A percentile compares a stretch with the other conserved stretches of the same genome.
These are phyloP conservation scores for Tadarida brasiliensis DNA, from an alignment of 2,797 vertebrate species.

Conservation along the genomic window DNA sequence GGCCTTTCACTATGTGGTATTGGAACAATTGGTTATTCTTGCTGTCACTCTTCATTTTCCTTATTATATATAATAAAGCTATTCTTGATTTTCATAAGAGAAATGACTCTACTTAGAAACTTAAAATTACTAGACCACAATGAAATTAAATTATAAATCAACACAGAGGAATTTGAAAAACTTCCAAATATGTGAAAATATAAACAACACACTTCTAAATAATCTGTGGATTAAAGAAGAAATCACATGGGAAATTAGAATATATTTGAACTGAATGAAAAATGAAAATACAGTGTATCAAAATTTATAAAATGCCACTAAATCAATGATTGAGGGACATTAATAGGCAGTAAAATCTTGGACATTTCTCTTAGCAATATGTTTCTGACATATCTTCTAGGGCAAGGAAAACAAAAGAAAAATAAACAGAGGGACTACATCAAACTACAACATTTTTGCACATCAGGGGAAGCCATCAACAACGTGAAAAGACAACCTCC, in stretches of 20 bases:
- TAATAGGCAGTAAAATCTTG: neutral
- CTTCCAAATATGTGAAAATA: slow-evolving; percentile 33
- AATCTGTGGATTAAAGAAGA: slow-evolving; percentile 50
- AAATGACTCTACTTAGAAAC: slow-evolving; percentile 32
- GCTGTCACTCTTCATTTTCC: neutral
- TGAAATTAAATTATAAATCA: slow-evolving; percentile 57
- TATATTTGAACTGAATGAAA: slow-evolving; percentile 33
- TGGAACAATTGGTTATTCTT: slow-evolving; percentile 19
- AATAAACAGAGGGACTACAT: too few relatives aligned
- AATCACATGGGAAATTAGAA: slow-evolving; percentile 49
- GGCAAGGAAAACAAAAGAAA: too few relatives aligned
- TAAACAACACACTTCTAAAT: slow-evolving; percentile 55
- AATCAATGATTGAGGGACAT: slow-evolving; percentile 27
- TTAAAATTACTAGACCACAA: slow-evolving; percentile 21
- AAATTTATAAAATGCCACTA: neutral
- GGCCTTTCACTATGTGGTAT: neutral
- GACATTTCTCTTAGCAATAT: too few relatives aligned
- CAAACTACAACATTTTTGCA: too few relatives aligned
- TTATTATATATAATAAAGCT: slow-evolving; percentile 15
- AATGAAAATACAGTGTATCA: slow-evolving; percentile 53
- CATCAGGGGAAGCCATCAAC: too few relatives aligned
- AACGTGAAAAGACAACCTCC: too few relatives aligned
- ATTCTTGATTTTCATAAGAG: slow-evolving; percentile 35
- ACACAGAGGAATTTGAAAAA: slow-evolving; percentile 26
- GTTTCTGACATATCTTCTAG: too few relatives aligned